phyloP scores from a whole-genome alignment of 2,113 vertebrate species.

The Desmodus rotundus region DNA sequence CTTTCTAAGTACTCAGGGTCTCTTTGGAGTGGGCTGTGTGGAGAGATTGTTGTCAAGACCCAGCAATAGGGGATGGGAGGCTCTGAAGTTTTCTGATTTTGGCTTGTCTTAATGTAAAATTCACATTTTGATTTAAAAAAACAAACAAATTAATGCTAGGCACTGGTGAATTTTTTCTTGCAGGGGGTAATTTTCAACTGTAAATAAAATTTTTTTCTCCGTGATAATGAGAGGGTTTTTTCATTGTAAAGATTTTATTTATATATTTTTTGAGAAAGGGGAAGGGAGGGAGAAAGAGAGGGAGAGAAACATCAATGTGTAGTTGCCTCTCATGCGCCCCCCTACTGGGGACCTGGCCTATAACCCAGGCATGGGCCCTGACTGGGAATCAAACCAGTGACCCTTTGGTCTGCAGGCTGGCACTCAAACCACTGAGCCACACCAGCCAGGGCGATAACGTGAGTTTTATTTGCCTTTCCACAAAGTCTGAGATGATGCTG shows the following conservation, averaged over 20 bases:
- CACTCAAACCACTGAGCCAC: too few species aligned
- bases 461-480: not conserved
- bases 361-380: too few species aligned
- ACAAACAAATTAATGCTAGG: not conserved
- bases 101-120: not conserved
- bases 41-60: not conserved
- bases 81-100: not conserved
- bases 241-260: too few species aligned
- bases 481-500: not conserved
- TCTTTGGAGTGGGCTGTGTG: not conserved
- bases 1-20: not conserved
- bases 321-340: too few species aligned
- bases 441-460: not conserved
- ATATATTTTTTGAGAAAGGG: too few species aligned
- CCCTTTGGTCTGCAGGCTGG: too few species aligned
- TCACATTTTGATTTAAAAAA: not conserved
- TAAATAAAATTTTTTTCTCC: not conserved
- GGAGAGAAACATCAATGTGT: too few species aligned
- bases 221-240: not conserved
- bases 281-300: too few species aligned
- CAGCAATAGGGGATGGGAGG: not conserved
- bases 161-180: not conserved
- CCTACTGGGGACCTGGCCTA: too few species aligned
- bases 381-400: too few species aligned
- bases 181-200: not conserved